Base-by-base conservation (phyloP, 2,113 vertebrate species). In the Anhinga anhinga region DNA sequence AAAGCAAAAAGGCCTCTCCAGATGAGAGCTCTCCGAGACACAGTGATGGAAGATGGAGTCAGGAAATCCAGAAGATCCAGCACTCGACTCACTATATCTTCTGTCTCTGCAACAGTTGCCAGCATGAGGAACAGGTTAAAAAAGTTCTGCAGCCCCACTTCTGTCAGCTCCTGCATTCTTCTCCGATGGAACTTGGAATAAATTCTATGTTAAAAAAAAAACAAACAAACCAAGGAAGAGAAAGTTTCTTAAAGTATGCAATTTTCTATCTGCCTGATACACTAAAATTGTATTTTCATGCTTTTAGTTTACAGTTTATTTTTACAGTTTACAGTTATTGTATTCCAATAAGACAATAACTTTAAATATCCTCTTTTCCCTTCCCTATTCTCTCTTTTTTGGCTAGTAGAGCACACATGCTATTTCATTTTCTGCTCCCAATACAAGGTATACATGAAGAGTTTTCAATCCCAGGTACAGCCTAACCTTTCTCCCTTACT, bases 101-200 rank as follows among this genome's bases (percentile, higher is more conserved):
- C 99, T 70, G 99, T 98, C 58, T 99, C 99, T 1, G 98, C 98
- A 92, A 99, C 96, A 73, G 93, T 83, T 55, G 99, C 99, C 94
- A 99, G 97, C 79, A 99, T 95, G 40, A 99, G 98, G 96, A 99
- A 99, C 62, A 99, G 98, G 69, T 96, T 98, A 97, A 99, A 98
- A 91, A 99, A 99, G 96, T 99, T 99, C 95, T 99, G 98, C 58
- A 99, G 97, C 23, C 99, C 99, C 30, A 98, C 97, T 97, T 99
- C 99, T 3, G 99, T 99, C 81, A 99, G 97, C 86, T 99, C 99
- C 93, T 98, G 98, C 99, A 99, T 99, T 97, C 99, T 99, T 95
- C 98, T 99, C 42, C 98, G 98, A 95, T 99, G 99, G 86, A 99
- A 99, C 95, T 99, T 99, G 38, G 99, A 99, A 98, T 99, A 99